A percentile compares a stretch with the other conserved stretches of the same genome.
These are phyloP conservation scores for Fregata magnificens DNA, from an alignment of 2,113 vertebrate genomes.

Conservation along the genomic window DNA sequence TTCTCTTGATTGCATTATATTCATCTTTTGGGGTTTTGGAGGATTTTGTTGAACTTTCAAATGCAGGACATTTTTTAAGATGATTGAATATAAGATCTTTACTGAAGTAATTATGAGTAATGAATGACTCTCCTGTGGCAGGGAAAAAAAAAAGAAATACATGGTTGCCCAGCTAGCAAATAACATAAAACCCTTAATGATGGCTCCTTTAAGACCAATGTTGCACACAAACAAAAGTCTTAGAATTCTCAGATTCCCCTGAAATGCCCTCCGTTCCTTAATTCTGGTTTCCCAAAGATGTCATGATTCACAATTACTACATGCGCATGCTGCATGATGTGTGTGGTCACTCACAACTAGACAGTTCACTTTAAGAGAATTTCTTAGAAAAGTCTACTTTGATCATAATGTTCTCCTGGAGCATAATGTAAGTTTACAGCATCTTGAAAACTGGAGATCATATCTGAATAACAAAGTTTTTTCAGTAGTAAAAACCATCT, in stretches of 20 bases:
- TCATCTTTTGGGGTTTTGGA: background rate
- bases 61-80: background rate
- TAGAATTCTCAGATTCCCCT: background rate
- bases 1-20: background rate
- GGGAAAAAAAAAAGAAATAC: background rate
- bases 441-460: background rate
- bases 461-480: background rate
- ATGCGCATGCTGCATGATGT: no score
- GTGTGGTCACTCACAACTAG: background rate
- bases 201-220: background rate
- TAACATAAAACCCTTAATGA: background rate
- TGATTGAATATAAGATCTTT: background rate
- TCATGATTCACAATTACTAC: background rate
- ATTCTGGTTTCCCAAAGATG: background rate
- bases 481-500: background rate
- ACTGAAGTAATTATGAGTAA: background rate
- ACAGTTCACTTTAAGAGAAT: background rate
- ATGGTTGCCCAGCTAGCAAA: background rate
- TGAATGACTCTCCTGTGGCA: background rate
- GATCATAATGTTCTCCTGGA: background rate
- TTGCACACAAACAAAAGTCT: no score
- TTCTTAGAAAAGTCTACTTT: background rate
- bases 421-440: background rate
- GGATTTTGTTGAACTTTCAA: background rate
- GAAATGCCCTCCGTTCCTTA: background rate